phyloP scores from a whole-genome alignment of 1,140 invertebrate genomes.

The Ceratitis capitata region DNA sequence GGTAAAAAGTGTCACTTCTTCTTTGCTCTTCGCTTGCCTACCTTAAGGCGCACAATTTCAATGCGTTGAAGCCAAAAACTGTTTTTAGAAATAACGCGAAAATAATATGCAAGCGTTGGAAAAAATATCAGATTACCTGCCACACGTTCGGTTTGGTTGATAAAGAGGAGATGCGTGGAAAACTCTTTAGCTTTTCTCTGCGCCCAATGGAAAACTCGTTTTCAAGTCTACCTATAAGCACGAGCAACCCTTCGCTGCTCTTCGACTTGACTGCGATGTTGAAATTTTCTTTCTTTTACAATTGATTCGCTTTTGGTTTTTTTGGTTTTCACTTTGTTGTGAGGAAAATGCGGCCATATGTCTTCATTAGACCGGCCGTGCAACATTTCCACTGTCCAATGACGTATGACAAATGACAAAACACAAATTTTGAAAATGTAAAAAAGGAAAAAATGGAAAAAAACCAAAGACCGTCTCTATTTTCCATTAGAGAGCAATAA shows the following conservation, averaged over 20 bases:
- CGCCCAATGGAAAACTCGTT: too few relatives aligned
- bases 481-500: too few relatives aligned
- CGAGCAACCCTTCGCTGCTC: neutral
- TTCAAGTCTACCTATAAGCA: neutral
- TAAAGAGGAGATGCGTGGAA: too few relatives aligned
- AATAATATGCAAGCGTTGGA: too few relatives aligned
- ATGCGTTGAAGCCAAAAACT: too few relatives aligned
- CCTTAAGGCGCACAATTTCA: neutral
- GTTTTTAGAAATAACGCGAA: too few relatives aligned
- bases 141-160: neutral
- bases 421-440: neutral
- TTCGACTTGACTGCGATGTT: neutral
- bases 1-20: too few relatives aligned
- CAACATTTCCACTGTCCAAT: neutral
- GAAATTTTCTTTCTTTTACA: neutral
- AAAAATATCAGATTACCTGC: too few relatives aligned
- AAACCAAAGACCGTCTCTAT: too few relatives aligned
- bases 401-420: neutral
- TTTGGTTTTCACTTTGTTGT: neutral
- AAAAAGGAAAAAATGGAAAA: neutral
- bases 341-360: neutral
- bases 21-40: too few relatives aligned
- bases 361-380: neutral
- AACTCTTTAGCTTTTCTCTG: too few relatives aligned
- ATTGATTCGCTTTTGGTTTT: too few relatives aligned